phyloP scores from a whole-genome alignment of 2,888 invertebrate species.

The Gari tellinella region DNA sequence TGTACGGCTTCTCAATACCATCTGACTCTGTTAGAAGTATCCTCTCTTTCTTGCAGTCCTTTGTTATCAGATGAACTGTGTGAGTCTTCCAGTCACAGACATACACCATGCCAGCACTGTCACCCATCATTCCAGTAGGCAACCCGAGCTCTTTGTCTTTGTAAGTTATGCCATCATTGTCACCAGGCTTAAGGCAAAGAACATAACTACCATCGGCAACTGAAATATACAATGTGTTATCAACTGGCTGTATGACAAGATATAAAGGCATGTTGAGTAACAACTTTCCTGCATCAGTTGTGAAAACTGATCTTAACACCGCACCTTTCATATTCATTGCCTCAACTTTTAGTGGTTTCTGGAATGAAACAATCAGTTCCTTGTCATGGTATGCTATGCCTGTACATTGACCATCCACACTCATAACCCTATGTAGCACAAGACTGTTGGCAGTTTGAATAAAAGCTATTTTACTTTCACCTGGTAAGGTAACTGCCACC shows the following conservation, averaged over 20 bases:
- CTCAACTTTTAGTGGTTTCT: not conserved
- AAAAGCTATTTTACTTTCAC: too few relatives aligned
- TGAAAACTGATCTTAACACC: not conserved
- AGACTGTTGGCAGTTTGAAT: too few relatives aligned
- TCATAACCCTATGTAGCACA: too few relatives aligned
- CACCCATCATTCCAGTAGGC: not conserved
- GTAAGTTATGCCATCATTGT: not conserved
- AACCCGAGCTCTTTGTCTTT: not conserved
- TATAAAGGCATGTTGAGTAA: not conserved
- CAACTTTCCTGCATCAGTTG: not conserved
- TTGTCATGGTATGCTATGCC: not conserved
- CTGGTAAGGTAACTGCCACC: too few relatives aligned
- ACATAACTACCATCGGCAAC: too few relatives aligned
- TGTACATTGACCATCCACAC: too few relatives aligned
- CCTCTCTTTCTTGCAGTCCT: not conserved
- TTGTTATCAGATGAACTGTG: conserved; percentile 1
- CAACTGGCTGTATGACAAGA: not conserved
- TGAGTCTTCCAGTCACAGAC: not conserved
- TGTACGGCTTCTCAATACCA: not conserved
- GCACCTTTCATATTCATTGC: not conserved
- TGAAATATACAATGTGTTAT: not conserved
- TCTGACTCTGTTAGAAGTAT: not conserved
- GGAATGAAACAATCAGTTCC: not conserved
- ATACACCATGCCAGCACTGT: not conserved
- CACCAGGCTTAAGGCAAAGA: not conserved